Evolutionary conservation across 1,140 invertebrate species (phyloP), one percentile per base, ranked within the genome.

Genomic region (Pseudomyrmex gracilis): DNA sequence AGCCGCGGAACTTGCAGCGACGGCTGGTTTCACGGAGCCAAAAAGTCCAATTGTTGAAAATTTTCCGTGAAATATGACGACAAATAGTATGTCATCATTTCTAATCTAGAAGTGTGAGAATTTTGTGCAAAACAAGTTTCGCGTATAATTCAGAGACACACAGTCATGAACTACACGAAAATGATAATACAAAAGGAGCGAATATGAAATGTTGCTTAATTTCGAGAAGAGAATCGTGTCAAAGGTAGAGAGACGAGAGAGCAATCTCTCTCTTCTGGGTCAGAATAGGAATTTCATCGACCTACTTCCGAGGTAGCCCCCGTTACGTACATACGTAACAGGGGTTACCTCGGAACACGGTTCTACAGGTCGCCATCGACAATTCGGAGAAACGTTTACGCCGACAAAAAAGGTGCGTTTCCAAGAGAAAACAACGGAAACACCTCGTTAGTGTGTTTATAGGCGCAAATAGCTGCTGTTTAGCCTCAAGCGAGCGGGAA

Each of bases 401-500:
- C 13, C 7, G 1, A 20, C 45, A 10, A 51, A 34, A 76, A 76
- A 0, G 58, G 43, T 17, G 49, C 5, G 34, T 34, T 34, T 34
- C 0, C 34, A 5, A 7, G 34, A 34, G 34, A 34, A 34, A 7
- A 34, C 0, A 67, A 67, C 4, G n/a, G 20, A 17, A n/a, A 78
- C 17, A 17, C 20, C 34, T 70, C 53, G 45, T 80, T 78, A 78
- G 64, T 34, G 34, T 34, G 53, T 51, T 78, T 5, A 34, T 80
- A 80, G 66, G 76, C n/a, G 66, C 76, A 80, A 57, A 78, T 70
- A 68, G 74, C 43, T 58, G 53, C 76, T 80, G 43, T 34, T 80
- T 60, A 71, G 76, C 76, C 49, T 9, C 34, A 66, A 45, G 57
- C 10, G 66, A 45, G 63, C 49, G 34, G 58, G 67, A 20, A 24